These are phyloP conservation scores for Myiozetetes cayanensis DNA, from an alignment of 2,113 vertebrate species.

Conservation along the genomic window DNA sequence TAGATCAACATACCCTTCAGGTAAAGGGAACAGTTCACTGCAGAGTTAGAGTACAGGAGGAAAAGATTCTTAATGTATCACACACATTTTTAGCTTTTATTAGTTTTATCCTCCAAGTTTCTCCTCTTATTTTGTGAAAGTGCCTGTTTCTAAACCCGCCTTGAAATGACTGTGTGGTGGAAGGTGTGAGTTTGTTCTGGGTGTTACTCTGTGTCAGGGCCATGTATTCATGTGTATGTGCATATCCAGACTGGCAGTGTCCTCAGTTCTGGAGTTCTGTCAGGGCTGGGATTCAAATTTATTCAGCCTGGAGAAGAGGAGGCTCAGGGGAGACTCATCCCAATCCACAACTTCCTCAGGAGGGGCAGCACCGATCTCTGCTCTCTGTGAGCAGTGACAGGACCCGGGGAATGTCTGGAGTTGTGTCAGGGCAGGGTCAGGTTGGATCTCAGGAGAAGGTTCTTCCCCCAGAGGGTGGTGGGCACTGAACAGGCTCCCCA, in stretches of 20 bases:
- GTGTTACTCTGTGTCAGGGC: not conserved
- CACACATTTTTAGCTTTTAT: not conserved
- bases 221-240: fast-evolving
- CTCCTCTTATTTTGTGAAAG: not conserved
- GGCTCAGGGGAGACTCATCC: not conserved
- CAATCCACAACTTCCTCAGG: not conserved
- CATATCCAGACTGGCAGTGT: not conserved
- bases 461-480: not conserved
- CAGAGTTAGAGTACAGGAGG: not conserved
- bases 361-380: not conserved
- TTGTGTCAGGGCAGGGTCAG: not conserved
- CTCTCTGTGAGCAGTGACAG: not conserved
- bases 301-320: not conserved
- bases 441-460: not conserved
- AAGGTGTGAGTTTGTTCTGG: not conserved
- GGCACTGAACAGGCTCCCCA: not conserved
- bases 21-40: constrained; percentile 68
- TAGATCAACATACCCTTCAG: constrained; percentile 96
- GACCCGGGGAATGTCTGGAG: not conserved
- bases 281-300: not conserved
- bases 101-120: not conserved
- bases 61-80: not conserved
- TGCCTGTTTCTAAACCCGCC: not conserved
- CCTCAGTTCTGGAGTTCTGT: not conserved
- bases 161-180: not conserved